These are phyloP conservation scores for Stenurella melanura DNA, from an alignment of 2,888 invertebrate species.

Conservation along the genomic window DNA sequence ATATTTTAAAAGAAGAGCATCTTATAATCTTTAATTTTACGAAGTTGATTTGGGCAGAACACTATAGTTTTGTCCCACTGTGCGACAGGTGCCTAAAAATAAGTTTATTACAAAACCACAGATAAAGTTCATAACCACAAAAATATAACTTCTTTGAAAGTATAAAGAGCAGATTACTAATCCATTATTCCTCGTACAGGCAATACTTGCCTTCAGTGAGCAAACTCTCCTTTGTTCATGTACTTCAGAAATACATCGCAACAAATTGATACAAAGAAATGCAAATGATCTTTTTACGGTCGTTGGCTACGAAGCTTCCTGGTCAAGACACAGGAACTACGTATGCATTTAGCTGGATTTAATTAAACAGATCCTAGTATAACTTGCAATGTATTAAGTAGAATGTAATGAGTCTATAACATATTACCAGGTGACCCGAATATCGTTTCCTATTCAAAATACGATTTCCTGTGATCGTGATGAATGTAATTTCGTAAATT, in stretches of 20 bases:
- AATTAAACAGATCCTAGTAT: background rate
- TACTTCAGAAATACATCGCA: background rate
- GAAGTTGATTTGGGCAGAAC: too few relatives aligned
- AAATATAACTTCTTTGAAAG: too few relatives aligned
- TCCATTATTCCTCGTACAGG: background rate
- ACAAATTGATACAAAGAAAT: background rate
- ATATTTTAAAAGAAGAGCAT: too few relatives aligned
- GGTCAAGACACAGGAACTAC: background rate
- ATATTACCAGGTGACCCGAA: background rate
- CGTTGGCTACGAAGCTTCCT: background rate
- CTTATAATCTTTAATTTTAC: too few relatives aligned
- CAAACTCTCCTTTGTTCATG: background rate
- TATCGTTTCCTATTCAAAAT: background rate
- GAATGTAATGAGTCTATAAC: background rate
- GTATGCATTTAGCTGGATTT: background rate
- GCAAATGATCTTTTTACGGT: constrained; percentile 1
- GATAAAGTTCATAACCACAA: too few relatives aligned
- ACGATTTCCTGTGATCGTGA: background rate
- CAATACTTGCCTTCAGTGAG: background rate
- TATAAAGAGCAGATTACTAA: background rate
- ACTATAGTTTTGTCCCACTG: too few relatives aligned
- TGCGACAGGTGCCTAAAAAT: too few relatives aligned
- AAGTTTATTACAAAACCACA: too few relatives aligned
- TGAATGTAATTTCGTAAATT: constrained; percentile 1
- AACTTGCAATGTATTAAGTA: background rate